A percentile compares a stretch with the other conserved stretches of the same genome.
These are phyloP conservation scores for Lithophane ornitopus DNA, from an alignment of 2,888 invertebrate genomes.

Conservation along the genomic window DNA sequence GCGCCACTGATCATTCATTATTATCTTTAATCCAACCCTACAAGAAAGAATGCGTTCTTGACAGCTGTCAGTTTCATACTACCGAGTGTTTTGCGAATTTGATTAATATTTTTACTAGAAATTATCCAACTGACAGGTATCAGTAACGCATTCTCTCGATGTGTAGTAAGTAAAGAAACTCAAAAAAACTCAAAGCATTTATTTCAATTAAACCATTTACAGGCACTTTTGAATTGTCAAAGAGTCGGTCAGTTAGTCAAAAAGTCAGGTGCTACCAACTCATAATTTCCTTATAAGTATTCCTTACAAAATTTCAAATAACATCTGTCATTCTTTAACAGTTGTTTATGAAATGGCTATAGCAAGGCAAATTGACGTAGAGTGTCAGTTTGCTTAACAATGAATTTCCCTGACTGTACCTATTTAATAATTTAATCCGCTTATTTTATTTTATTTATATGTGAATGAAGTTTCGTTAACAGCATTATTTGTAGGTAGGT, in stretches of 20 bases:
- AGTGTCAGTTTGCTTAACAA: background rate
- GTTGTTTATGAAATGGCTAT: background rate
- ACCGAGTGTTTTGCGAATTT: too few relatives aligned
- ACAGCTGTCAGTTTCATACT: too few relatives aligned
- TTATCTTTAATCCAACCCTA: background rate
- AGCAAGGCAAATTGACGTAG: background rate
- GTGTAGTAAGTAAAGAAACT: too few relatives aligned
- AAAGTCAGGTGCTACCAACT: background rate
- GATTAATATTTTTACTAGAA: too few relatives aligned
- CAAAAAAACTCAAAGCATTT: too few relatives aligned
- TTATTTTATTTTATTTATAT: slow-evolving; percentile 4
- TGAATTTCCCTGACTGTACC: background rate
- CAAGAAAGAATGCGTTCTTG: too few relatives aligned
- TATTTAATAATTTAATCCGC: background rate
- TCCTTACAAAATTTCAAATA: too few relatives aligned
- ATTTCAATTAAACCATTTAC: too few relatives aligned
- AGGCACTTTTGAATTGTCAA: too few relatives aligned
- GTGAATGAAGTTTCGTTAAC: background rate
- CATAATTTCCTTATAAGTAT: background rate
- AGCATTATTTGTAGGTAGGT: background rate
- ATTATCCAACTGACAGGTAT: too few relatives aligned
- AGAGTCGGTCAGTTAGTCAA: too few relatives aligned
- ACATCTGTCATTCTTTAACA: background rate
- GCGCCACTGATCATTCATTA: background rate
- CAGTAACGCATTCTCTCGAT: too few relatives aligned